Conservation (phyloP, 92 coral and sea anemone genomes). For the Isaurus tuberculatus region DNA sequence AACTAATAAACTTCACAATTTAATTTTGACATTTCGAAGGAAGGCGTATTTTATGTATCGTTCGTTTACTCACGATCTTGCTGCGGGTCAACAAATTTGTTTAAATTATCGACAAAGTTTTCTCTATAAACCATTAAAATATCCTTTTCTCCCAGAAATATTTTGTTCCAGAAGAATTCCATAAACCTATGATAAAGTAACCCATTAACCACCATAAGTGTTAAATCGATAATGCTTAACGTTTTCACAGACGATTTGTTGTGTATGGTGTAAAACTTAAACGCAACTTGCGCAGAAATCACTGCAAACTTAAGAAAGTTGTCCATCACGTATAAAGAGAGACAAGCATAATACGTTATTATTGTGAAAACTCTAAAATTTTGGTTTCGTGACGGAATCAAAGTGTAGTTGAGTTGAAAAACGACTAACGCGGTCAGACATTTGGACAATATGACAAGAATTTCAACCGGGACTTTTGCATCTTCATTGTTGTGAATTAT, state of each 20-base stretch:
- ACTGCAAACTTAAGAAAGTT: slow-evolving; percentile 67
- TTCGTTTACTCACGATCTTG: not conserved
- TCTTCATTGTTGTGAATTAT: slow-evolving; percentile 41
- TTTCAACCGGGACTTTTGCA: slow-evolving; percentile 38
- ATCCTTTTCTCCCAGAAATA: slow-evolving; percentile 69
- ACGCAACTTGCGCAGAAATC: slow-evolving; percentile 65
- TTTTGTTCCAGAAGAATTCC: slow-evolving; percentile 76
- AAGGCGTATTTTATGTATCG: not conserved
- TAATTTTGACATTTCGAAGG: too few relatives aligned
- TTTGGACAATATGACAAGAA: slow-evolving; percentile 49
- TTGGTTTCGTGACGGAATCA: slow-evolving; percentile 46
- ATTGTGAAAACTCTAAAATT: slow-evolving; percentile 34
- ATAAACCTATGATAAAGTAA: slow-evolving; percentile 68
- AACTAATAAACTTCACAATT: too few relatives aligned
- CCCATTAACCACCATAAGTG: slow-evolving; percentile 67
- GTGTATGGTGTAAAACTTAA: slow-evolving; percentile 71
- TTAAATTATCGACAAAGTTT: slow-evolving; percentile 37
- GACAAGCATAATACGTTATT: slow-evolving; percentile 52
- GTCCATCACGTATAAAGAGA: slow-evolving; percentile 67
- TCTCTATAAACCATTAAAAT: slow-evolving; percentile 57
- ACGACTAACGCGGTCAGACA: slow-evolving; percentile 53
- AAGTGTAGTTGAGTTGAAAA: slow-evolving; percentile 68
- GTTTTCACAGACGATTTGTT: slow-evolving; percentile 13
- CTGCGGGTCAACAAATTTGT: not conserved
- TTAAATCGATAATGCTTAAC: slow-evolving; percentile 44